Evolutionary conservation across 2,797 vertebrate species (phyloP).

Genomic region (Loris lydekkerianus): DNA sequence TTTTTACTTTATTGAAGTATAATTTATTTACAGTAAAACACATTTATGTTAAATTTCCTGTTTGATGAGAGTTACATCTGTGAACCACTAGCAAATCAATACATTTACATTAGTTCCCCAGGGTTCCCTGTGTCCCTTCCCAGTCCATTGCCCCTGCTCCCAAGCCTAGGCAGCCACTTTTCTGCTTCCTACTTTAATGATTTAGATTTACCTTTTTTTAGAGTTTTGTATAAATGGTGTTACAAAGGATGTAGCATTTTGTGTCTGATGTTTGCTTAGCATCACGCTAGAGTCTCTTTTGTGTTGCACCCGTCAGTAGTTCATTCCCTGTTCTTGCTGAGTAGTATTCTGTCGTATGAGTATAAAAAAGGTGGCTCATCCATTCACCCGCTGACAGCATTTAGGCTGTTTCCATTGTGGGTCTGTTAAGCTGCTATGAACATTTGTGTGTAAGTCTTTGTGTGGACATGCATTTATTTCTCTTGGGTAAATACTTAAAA

Average conservation of each 20-base stretch:
- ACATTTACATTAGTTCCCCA: not conserved
- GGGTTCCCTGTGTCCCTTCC: not conserved
- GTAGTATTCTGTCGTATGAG: too few relatives aligned
- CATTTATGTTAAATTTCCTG: not conserved
- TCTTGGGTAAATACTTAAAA: conserved; percentile 16
- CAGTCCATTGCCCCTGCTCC: not conserved
- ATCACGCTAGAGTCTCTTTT: not conserved
- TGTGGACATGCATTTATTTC: not conserved
- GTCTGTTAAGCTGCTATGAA: not conserved
- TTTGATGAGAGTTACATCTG: not conserved
- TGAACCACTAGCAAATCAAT: not conserved
- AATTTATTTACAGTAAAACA: not conserved
- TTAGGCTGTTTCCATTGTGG: not conserved
- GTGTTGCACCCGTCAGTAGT: fast-evolving
- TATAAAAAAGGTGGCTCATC: not conserved
- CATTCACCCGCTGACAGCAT: not conserved
- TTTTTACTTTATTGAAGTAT: conserved; percentile 8
- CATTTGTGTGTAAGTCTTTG: not conserved
- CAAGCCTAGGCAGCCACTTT: not conserved
- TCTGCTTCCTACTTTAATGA: not conserved
- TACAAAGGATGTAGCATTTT: not conserved
- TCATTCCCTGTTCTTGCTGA: not conserved
- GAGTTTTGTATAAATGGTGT: not conserved
- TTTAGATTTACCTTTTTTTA: not conserved
- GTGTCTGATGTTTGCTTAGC: not conserved